Evolutionary conservation across 2,888 invertebrate species (phyloP).

Genomic region (Cantharis nigra): DNA sequence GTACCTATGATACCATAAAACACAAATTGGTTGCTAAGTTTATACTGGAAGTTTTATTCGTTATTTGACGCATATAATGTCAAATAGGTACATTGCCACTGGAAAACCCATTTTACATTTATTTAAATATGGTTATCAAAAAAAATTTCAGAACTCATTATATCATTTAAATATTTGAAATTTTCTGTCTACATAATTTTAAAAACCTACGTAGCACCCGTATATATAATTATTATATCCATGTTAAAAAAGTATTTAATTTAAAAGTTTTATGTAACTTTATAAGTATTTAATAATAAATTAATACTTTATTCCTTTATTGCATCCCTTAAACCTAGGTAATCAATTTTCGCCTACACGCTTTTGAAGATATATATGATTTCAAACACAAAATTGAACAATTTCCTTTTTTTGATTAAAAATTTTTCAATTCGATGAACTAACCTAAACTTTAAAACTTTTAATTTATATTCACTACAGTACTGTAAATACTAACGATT

Average conservation of each 20-base stretch:
- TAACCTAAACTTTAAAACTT: not conserved
- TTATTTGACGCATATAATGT: not conserved
- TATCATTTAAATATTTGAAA: not conserved
- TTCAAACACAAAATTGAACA: not conserved
- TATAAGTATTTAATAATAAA: not conserved
- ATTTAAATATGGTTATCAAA: not conserved
- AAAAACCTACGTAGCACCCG: not conserved
- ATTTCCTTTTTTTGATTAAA: not conserved
- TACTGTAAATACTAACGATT: not conserved
- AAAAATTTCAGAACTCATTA: not conserved
- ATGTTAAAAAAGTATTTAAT: not conserved
- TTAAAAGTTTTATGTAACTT: not conserved
- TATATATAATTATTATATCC: too few relatives aligned
- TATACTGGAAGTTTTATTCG: not conserved
- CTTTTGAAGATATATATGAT: not conserved
- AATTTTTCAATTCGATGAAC: not conserved
- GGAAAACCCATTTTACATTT: not conserved
- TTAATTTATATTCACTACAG: not conserved
- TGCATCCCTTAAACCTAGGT: not conserved
- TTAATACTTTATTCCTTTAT: not conserved
- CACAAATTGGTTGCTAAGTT: not conserved
- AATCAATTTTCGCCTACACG: not conserved
- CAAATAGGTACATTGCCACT: not conserved
- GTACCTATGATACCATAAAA: not conserved
- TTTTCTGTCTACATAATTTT: not conserved